Evolutionary conservation across 2,113 vertebrate species (phyloP).

Genomic region (Benitochromis conjunctus): DNA sequence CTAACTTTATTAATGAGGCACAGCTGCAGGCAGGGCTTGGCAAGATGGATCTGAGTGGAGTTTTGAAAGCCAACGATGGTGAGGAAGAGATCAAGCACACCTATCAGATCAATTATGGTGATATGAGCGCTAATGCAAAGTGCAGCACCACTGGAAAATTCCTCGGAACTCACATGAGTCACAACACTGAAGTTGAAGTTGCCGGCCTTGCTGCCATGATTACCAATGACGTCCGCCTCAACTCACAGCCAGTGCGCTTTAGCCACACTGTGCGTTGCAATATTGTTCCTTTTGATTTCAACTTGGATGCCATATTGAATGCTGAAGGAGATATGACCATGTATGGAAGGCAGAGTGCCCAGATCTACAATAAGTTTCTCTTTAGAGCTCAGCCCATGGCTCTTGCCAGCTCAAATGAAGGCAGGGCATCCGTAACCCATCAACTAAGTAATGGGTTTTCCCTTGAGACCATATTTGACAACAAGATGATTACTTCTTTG

Average conservation of each 20-base stretch:
- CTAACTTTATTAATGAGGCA: slow-evolving; percentile 75
- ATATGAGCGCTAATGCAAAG: slow-evolving; percentile 76
- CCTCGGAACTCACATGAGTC: slow-evolving; percentile 75
- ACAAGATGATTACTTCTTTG: slow-evolving; percentile 76
- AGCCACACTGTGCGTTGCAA: slow-evolving; percentile 75
- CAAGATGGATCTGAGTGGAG: slow-evolving; percentile 80
- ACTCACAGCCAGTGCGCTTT: slow-evolving; percentile 79
- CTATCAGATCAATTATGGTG: slow-evolving; percentile 77
- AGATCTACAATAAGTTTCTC: slow-evolving; percentile 85
- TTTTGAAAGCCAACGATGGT: slow-evolving; percentile 72
- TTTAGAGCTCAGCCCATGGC: slow-evolving; percentile 85
- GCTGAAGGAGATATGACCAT: slow-evolving; percentile 79
- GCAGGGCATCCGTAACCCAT: slow-evolving; percentile 80
- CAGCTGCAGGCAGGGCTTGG: slow-evolving; percentile 76
- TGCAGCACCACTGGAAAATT: slow-evolving; percentile 81
- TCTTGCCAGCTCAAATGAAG: slow-evolving; percentile 85
- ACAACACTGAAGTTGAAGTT: slow-evolving; percentile 78
- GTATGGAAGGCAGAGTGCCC: slow-evolving; percentile 81
- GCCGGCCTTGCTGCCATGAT: slow-evolving; percentile 79
- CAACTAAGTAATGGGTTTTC: slow-evolving; percentile 55
- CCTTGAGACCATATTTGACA: slow-evolving; percentile 75
- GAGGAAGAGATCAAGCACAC: slow-evolving; percentile 81
- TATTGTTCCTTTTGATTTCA: slow-evolving; percentile 81
- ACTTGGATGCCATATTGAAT: slow-evolving; percentile 79
- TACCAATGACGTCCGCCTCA: slow-evolving; percentile 76